These are phyloP conservation scores for Drosophila fulvimacula DNA, from an alignment of 2,888 invertebrate species.

Conservation along the genomic window DNA sequence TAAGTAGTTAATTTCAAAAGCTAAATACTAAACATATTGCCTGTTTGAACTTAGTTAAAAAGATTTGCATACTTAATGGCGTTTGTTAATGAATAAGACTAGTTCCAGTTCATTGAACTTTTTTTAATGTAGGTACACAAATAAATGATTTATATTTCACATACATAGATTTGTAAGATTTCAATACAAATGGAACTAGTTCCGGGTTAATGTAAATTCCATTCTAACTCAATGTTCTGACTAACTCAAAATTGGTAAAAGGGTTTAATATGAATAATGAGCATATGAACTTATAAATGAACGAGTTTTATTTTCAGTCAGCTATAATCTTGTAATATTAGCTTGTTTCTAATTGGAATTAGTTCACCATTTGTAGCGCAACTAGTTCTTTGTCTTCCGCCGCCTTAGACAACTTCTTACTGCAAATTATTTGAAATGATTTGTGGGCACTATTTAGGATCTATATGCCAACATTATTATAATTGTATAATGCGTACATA, in stretches of 20 bases:
- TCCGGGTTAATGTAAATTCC: background rate
- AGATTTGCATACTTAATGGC: too few species aligned
- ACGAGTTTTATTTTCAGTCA: background rate
- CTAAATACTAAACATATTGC: too few species aligned
- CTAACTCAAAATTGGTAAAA: background rate
- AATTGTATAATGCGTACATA: conserved; percentile 2
- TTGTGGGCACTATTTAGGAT: conserved; percentile 39
- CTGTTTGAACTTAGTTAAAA: too few species aligned
- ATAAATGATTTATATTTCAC: too few species aligned
- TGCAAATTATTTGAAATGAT: conserved; percentile 66
- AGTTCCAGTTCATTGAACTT: background rate
- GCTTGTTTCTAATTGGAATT: background rate
- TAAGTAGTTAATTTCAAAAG: too few species aligned
- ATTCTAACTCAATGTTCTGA: too few species aligned
- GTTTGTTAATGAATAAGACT: background rate
- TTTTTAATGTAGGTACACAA: background rate
- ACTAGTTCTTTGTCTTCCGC: conserved; percentile 36
- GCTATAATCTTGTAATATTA: background rate
- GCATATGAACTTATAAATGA: background rate
- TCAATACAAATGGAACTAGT: background rate
- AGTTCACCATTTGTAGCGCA: conserved; percentile 3
- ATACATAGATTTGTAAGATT: too few species aligned
- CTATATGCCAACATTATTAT: conserved; percentile 16
- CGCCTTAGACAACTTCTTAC: conserved; percentile 36
- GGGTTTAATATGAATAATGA: background rate